Conservation (phyloP, 2,113 vertebrate genomes). For the Acinonyx jubatus region DNA sequence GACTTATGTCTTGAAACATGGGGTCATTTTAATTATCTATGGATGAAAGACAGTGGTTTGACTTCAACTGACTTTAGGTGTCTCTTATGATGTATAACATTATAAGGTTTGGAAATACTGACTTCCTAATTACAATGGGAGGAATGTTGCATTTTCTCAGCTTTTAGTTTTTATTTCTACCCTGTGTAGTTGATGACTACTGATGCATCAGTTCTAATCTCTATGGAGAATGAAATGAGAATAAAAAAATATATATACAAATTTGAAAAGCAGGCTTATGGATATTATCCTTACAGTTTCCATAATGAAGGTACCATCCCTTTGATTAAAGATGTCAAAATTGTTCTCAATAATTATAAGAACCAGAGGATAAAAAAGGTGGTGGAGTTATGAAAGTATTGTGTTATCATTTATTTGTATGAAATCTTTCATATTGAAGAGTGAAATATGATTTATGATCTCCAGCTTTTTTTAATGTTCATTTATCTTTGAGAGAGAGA, state of each 20-base stretch:
- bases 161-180: conserved; percentile 35
- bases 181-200: neutral
- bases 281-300: too few relatives aligned
- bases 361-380: too few relatives aligned
- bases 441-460: neutral
- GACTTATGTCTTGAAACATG: too few relatives aligned
- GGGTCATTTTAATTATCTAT: too few relatives aligned
- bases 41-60: conserved; percentile 59
- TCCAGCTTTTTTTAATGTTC: neutral
- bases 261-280: too few relatives aligned
- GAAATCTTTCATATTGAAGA: too few relatives aligned
- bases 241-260: neutral
- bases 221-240: neutral
- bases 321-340: too few relatives aligned
- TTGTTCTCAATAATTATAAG: too few relatives aligned
- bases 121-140: conserved; percentile 2
- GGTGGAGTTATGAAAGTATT: too few relatives aligned
- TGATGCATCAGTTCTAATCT: neutral
- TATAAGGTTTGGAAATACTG: conserved; percentile 49
- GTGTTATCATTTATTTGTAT: too few relatives aligned
- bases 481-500: neutral
- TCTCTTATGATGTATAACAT: conserved; percentile 58
- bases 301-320: too few relatives aligned
- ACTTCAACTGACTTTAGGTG: conserved; percentile 20
- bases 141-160: conserved; percentile 25